Percentiles rank a stretch among this genome's conserved stretches.
Conservation (phyloP, 2,888 invertebrate species). For the Dicyrtoma fusca region DNA sequence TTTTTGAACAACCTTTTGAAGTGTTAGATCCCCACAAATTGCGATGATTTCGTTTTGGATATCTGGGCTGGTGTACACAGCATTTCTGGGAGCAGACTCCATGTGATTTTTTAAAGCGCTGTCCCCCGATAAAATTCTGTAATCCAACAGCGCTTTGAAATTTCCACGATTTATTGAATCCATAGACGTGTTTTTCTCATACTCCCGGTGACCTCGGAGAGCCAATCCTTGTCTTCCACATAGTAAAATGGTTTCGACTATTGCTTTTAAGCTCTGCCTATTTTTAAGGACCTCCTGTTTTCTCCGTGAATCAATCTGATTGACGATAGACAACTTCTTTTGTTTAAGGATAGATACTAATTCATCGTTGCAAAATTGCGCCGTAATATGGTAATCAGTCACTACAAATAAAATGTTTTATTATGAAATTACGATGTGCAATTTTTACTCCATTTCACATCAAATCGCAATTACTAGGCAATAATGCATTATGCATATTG, state of each 20-base stretch:
- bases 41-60: background rate
- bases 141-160: background rate
- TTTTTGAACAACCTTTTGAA: background rate
- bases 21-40: background rate
- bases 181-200: background rate
- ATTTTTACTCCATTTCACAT: no score
- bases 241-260: background rate
- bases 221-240: background rate
- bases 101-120: background rate
- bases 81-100: background rate
- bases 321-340: no score
- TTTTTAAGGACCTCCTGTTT: no score
- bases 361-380: no score
- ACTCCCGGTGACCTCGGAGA: background rate
- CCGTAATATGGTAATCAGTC: no score
- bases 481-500: no score
- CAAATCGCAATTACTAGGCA: no score
- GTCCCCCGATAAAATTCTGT: background rate
- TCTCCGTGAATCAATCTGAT: no score
- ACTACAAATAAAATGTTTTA: no score
- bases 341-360: no score
- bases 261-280: background rate
- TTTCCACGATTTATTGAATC: background rate
- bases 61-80: background rate
- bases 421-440: no score